A percentile compares a stretch with the other conserved stretches of the same genome.
Conservation (phyloP, 2,888 invertebrate species). For the Boloria euphrosyne region DNA sequence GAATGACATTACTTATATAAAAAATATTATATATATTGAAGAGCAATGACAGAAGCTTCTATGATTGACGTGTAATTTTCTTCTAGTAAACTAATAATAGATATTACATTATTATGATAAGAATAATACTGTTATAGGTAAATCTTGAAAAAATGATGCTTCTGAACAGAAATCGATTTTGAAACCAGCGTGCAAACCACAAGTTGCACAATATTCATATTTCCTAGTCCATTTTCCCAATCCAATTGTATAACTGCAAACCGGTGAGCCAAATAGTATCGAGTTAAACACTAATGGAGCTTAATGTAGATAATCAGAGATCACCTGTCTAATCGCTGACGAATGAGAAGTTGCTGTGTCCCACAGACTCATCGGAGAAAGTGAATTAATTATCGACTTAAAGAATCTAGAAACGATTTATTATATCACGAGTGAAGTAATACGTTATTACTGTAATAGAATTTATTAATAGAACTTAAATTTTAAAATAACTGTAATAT, state of each 20-base stretch:
- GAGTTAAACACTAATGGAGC: constrained; percentile 74
- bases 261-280: constrained; percentile 68
- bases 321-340: constrained; percentile 72
- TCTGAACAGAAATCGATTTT: constrained; percentile 1
- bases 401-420: constrained; percentile 43
- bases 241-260: constrained; percentile 64
- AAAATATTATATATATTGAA: not conserved
- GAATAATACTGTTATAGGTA: not conserved
- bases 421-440: constrained; percentile 3
- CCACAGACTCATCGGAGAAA: constrained; percentile 72
- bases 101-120: not conserved
- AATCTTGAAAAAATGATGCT: not conserved
- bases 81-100: not conserved
- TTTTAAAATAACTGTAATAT: no score
- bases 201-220: constrained; percentile 34
- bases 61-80: not conserved
- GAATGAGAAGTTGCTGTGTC: constrained; percentile 64
- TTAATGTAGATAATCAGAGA: constrained; percentile 67
- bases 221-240: constrained; percentile 32
- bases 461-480: no score
- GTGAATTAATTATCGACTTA: constrained; percentile 56
- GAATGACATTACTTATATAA: constrained; percentile 7
- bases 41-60: not conserved
- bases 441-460: no score
- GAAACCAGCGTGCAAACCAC: constrained; percentile 24